Evolutionary conservation across 1,140 invertebrate species (phyloP).

Genomic region (Neuroterus valhalla): DNA sequence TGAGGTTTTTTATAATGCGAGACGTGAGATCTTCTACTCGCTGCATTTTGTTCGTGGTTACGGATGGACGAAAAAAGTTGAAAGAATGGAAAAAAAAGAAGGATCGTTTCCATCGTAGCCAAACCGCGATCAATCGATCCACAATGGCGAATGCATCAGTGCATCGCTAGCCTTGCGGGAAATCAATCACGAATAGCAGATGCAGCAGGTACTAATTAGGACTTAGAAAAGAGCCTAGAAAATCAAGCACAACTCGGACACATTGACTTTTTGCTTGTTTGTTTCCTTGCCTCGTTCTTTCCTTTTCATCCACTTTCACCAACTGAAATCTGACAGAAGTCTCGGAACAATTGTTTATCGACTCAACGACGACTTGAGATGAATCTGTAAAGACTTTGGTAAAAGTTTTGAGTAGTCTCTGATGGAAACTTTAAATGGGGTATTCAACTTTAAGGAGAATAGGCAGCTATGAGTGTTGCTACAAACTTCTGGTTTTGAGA

Average conservation of each 20-base stretch:
- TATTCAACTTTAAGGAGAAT: too few species aligned
- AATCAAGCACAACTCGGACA: not conserved
- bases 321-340: too few species aligned
- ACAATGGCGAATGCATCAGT: not conserved
- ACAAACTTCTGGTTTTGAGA: too few species aligned
- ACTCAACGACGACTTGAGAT: too few species aligned
- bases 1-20: conserved; percentile 19
- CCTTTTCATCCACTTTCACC: not conserved
- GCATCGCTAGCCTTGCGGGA: conserved; percentile 9
- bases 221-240: not conserved
- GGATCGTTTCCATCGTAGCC: not conserved
- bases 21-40: conserved; percentile 2
- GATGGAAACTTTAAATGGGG: too few species aligned
- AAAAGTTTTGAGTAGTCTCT: too few species aligned
- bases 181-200: conserved; percentile 11
- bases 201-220: conserved; percentile 7
- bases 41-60: conserved; percentile 20
- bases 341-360: too few species aligned
- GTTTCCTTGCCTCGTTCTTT: not conserved
- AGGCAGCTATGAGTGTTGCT: too few species aligned
- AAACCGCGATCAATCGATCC: conserved; percentile 22
- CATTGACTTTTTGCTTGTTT: not conserved
- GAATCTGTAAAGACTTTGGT: too few species aligned
- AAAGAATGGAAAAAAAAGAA: not conserved
- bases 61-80: not conserved